Base-by-base conservation (phyloP, 1,140 invertebrate species). In the Belonocnema kinseyi region DNA sequence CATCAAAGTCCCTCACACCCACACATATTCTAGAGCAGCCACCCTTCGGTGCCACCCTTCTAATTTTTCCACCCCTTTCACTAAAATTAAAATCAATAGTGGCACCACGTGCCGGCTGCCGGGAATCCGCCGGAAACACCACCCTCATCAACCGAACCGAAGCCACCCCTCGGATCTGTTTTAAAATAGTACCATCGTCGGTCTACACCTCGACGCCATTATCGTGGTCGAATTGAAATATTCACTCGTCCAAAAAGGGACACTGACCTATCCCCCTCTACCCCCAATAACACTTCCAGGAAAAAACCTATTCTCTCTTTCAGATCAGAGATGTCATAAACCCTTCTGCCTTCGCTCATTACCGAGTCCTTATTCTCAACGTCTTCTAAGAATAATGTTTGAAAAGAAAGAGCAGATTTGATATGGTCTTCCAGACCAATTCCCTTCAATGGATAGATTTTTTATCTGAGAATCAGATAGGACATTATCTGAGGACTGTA, bases 71-170 rank as follows among this genome's bases (percentile, higher is more conserved):
- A 92, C 91, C 91, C 90, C 91, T 91, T 91, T 92, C 88, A 90
- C 91, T 91, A 92, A 92, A 92, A 92, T 92, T 92, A 92, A 92
- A 92, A 92, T 91, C 91, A 92, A 92, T 92, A 92, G 91, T 91
- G 90, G 87, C 88, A 92, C 91, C 89, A 91, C 90, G 90, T 91
- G 89, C 89, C 88, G 83, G 85, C 76, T 82, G 81, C 81, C 81
- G 88, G 85, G 87, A 88, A 86, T 84, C 86, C 84, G 86, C 87
- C 87, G 87, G 87, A 87, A 89, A 88, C 85, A 84, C 85, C 86
- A 88, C 89, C 86, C 85, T 88, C 85, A 82, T 85, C 85, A 82
- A 82, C 82, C 82, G 74, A 81, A 82, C 81, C 83, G 80, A 82
- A 84, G 81, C 81, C 81, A 82, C 85, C 85, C 83, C 82, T 83